Base-by-base conservation (phyloP, 1,140 invertebrate genomes). In the Cotesia typhae region DNA sequence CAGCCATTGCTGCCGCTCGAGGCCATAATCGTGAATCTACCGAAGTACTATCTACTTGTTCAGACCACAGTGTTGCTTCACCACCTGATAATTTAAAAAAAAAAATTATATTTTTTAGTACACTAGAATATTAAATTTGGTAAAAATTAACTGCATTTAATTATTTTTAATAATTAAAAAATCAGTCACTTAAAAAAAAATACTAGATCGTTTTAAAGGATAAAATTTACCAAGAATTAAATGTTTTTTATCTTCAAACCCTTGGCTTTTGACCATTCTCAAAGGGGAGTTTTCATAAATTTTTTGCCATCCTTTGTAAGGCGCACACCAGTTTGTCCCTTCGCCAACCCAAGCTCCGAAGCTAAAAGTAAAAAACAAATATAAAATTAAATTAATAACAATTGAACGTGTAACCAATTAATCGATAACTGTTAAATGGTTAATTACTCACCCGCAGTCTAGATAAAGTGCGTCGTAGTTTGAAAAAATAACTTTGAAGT, bases 271-370 rank as follows among this genome's bases (percentile, higher is more conserved):
- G 7, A 80, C 60, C 67, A 95, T 90, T 4, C 84, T 77, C 20
- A 84, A 82, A 1, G 93, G 90, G 75, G 90, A 92, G 82, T 95
- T 95, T 4, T 92, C 89, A 78, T 96, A 96, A 6, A 95, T 90
- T 76, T 91, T 92, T 83, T 96, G 94, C 95, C 95, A 96, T 3
- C 93, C 92, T 81, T 94, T 96, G 83, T 95, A 96, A 0, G 94
- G 94, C 0, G 93, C 90, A 82, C 94, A 96, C 95, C 94, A 95
- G 81, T 95, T 95, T 76, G 92, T 93, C 12, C 91, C 91, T 83
- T 84, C 82, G 10, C 89, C 89, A 38, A 90, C 80, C 90, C 90
- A 91, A n/a, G 87, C 87, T 59, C 84, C 85, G 72, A 85, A 89
- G 67, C 87, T 88, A 66, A 9, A 69, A 74, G 74, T n/a, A 61